A percentile compares a stretch with the other conserved stretches of the same genome.
phyloP scores from a whole-genome alignment of 1,140 invertebrate genomes.

The roundworm (Caenorhabditis elegans) region WBcel235 BX284603.4:8109501-8110000 shows the following conservation, averaged over 20 bases:
- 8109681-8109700: conserved; percentile 34
- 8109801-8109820: conserved; percentile 20
- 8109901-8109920: not conserved
- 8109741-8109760: not conserved
- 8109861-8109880: conserved; percentile 5
- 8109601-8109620: conserved; percentile 45
- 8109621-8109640: conserved; percentile 52
- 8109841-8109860: conserved; percentile 1
- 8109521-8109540: not conserved
- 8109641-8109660: conserved; percentile 2
- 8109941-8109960: conserved; percentile 22
- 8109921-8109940: not conserved
- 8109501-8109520: conserved; percentile 24
- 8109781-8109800: conserved; percentile 30
- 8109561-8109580: not conserved
- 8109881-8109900: conserved; percentile 8
- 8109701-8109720: conserved; percentile 34
- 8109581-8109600: not conserved
- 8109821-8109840: conserved; percentile 24
- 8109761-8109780: conserved; percentile 23
- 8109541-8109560: not conserved
- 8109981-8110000: not conserved
- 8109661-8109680: conserved; percentile 9
- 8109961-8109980: not conserved
- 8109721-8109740: not conserved